Evolutionary conservation across 2,888 invertebrate genomes (phyloP), one percentile per base, ranked within the genome.

Genomic region (Diarsia rubi): DNA sequence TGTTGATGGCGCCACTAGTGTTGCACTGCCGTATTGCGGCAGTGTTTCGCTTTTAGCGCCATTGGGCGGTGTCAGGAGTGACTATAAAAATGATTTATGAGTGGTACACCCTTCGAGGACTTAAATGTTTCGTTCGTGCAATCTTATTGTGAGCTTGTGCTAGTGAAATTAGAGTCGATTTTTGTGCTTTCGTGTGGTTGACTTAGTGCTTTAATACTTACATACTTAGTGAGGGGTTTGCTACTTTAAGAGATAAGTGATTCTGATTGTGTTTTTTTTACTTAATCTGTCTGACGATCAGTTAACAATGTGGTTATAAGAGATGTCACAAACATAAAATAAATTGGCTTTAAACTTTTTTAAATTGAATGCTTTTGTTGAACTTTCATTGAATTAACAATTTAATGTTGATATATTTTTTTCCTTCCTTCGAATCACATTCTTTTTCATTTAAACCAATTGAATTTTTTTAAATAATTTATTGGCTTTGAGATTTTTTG

Each of bases 61-160:
- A 82, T 70, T 63, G 64, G 14, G 42, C 27, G 49, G 77, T 70
- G 68, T 37, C 64, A 64, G 59, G 57, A 66, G 42, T 24, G 70
- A 52, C 59, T 54, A 19, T 54, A 64, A 80, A 80, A 80, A 82
- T 80, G 70, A 80, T 80, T 80, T 80, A 80, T 80, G 77, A 60
- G 64, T 31, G 6, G 67, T 31, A 21, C 60, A 42, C 54, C 31
- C 31, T 24, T 62, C 49, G 8, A 8, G 31, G 65, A 73, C 74
- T 59, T 65, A 44, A n/a, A n/a, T 21, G 64, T 21, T 47, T 64
- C 8, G 27, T 78, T 67, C 14, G 16, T 44, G 19, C 59, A 79
- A 44, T 49, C 24, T 24, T 4, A 47, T 57, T 80, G 31, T 19
- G n/a, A 42, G 12, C 12, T 49, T 74, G 63, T 67, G 8, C 2